Base-by-base conservation (phyloP, 1,140 invertebrate genomes). In the Holotrichia oblita region DNA sequence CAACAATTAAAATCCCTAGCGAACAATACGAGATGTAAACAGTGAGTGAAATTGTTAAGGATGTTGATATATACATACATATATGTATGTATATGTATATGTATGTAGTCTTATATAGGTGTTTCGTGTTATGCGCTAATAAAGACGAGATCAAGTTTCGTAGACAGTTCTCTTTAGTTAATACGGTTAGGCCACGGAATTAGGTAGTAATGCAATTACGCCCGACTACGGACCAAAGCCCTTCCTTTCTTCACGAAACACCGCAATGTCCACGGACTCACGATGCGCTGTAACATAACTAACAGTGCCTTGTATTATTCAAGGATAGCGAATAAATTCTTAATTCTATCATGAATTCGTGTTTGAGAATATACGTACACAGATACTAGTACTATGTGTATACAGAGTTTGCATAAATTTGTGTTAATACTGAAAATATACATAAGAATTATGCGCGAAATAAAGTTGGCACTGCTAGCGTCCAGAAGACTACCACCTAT, bases 121-220 rank as follows among this genome's bases (percentile, higher is more conserved):
- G 61, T 34, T 69, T 69, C 61, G 61, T 69, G 61, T 20, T 69
- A 7, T 34, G 61, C 61, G 61, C 61, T 69, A 69, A 69, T 69
- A 69, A 69, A 69, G 61, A 69, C 61, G 61, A 69, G 61, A 69
- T 69, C 61, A 69, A 69, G 61, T 69, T 69, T 69, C 61, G 22
- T 69, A 69, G 61, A 69, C 61, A 69, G 61, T 69, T 69, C 61
- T 69, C 61, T 69, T 69, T 69, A 69, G 61, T 22, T 69, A 69
- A 69, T 69, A 69, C 61, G 61, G 61, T 69, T 69, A 69, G 61
- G 22, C 61, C 61, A 69, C 61, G 61, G 22, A 69, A 69, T 69
- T 69, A 69, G 61, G 61, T 69, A 69, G 61, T 69, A 69, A 69
- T 69, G 24, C 22, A 69, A 69, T 69, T 69, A 69, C 61, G 22